Conservation (phyloP, 92 coral and sea anemone genomes). For the Siderastrea radians region DNA sequence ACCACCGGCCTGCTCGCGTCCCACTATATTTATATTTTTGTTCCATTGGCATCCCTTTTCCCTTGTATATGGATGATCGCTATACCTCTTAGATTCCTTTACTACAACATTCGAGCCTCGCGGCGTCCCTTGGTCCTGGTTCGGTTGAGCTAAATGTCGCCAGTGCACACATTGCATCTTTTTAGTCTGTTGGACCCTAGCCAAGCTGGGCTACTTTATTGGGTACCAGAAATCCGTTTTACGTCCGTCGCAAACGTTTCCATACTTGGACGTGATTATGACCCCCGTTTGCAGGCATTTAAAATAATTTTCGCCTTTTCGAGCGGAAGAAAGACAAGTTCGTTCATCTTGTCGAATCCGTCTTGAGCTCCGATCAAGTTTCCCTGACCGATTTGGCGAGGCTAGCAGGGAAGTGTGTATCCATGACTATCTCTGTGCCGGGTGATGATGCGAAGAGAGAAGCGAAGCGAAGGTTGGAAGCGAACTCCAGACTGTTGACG, state of each 20-base stretch:
- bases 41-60: slow-evolving; percentile 48
- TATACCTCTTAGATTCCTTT: background rate
- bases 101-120: background rate
- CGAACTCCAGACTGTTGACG: too few species aligned
- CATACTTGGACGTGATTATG: slow-evolving; percentile 20
- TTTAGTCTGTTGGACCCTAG: slow-evolving; percentile 21
- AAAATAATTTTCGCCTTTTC: background rate
- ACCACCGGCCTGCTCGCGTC: slow-evolving; percentile 55
- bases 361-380: slow-evolving; percentile 1
- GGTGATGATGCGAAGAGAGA: background rate
- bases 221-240: slow-evolving; percentile 52
- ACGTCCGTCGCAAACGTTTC: slow-evolving; percentile 16
- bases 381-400: slow-evolving; percentile 19
- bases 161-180: slow-evolving; percentile 8
- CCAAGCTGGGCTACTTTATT: slow-evolving; percentile 46
- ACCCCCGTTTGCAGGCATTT: too few species aligned
- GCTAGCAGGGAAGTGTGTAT: slow-evolving; percentile 45
- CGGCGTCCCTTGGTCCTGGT: background rate
- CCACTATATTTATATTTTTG: slow-evolving; percentile 17
- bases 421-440: slow-evolving; percentile 30
- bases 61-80: slow-evolving; percentile 2
- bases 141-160: background rate
- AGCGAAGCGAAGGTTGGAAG: too few species aligned
- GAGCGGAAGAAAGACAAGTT: slow-evolving; percentile 22
- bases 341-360: slow-evolving; percentile 52